phyloP scores from a whole-genome alignment of 2,888 invertebrate genomes.

The Laothoe populi region DNA sequence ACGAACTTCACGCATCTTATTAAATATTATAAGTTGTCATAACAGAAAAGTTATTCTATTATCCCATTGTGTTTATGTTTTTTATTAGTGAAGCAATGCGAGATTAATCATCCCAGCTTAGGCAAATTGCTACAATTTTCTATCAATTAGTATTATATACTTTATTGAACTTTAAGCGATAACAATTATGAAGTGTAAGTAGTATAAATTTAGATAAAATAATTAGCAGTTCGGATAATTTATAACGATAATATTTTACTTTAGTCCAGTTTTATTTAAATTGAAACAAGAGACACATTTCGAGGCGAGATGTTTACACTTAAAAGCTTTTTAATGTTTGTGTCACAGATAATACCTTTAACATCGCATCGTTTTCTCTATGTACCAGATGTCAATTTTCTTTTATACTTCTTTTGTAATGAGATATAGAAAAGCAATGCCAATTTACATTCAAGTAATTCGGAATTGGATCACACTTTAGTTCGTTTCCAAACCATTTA shows the following conservation, averaged over 20 bases:
- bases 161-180: neutral
- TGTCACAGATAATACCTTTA: conserved; percentile 33
- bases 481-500: neutral
- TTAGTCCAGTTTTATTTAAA: conserved; percentile 1
- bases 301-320: conserved; percentile 29
- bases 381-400: conserved; percentile 25
- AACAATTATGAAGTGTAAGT: neutral
- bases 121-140: conserved; percentile 8
- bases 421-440: neutral
- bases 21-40: neutral
- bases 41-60: neutral
- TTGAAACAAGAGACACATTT: neutral
- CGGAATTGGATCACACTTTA: neutral
- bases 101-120: conserved; percentile 3
- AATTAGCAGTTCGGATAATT: neutral
- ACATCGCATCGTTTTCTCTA: conserved; percentile 20
- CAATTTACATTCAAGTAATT: neutral
- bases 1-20: neutral
- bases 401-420: conserved; percentile 12
- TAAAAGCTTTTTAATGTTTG: conserved; percentile 42
- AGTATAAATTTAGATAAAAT: neutral
- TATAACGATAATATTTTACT: neutral
- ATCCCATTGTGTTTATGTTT: neutral
- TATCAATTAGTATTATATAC: conserved; percentile 6
- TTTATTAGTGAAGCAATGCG: neutral